Evolutionary conservation across 2,113 vertebrate genomes (phyloP), one percentile per base, ranked within the genome.

Genomic region (Pungitius pungitius): DNA sequence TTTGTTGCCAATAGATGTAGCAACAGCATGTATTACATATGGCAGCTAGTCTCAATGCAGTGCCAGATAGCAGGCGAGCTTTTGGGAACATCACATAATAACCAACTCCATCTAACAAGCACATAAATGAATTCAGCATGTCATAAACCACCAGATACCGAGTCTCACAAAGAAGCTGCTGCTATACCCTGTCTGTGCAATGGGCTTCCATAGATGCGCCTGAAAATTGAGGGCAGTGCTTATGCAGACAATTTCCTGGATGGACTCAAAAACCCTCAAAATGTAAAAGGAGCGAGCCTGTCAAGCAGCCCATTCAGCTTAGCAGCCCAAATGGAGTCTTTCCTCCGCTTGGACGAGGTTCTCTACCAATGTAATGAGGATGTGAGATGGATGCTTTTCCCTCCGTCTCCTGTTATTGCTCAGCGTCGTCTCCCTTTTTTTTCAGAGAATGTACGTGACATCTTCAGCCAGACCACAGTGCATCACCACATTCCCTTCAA

Each of bases 401-500:
- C 54, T 73, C 26, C 56, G 68, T 75, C 64, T 74, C 63, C 59
- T 61, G 33, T 67, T 69, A 49, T 70, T n/a, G 37, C 61, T 84
- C 30, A 72, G 30, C 2, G 52, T 81, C 51, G 0, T 60, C 40
- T 80, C 52, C 80, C 67, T 40, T 68, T 88, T 68, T 30, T 76
- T 81, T 22, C 93, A 99, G 97, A 97, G 92, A 96, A 97, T 93
- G 95, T 98, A 76, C 95, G 96, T 75, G 97, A 99, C 91, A 96
- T 99, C 92, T 96, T 98, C 93, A 96, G 96, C 88, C 96, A 99
- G 93, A 98, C 96, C 71, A 90, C 93, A 77, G 95, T 95, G 82
- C 96, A 99, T 89, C 97, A 95, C 85, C 97, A 99, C 88, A 99
- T 99, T 90, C 96, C 96, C 84, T 99, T 99, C 93, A 98, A 96